Evolutionary conservation across 2,888 invertebrate species (phyloP).

Genomic region (Tanypteryx hageni): DNA sequence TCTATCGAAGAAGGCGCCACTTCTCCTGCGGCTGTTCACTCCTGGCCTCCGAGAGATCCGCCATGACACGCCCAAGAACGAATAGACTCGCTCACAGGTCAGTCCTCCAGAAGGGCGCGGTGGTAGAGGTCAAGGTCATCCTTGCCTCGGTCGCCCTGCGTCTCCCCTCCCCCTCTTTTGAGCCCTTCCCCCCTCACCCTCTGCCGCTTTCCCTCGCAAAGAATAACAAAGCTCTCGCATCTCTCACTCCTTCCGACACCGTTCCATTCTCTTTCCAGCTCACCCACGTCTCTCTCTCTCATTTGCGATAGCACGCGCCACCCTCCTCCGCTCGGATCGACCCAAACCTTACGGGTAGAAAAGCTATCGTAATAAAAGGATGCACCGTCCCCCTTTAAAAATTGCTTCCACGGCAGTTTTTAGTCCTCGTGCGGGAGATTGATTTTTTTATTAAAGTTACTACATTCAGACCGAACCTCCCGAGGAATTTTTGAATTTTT

Average conservation of each 20-base stretch:
- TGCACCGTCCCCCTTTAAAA: too few species aligned
- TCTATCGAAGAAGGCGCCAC: not conserved
- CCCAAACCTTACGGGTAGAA: too few species aligned
- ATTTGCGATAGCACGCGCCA: too few species aligned
- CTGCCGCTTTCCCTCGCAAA: not conserved
- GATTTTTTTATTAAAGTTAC: too few species aligned
- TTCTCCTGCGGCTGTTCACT: conserved; percentile 22
- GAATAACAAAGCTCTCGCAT: conserved; percentile 2
- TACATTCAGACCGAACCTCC: too few species aligned
- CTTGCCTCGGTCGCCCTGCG: not conserved
- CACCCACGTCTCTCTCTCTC: too few species aligned
- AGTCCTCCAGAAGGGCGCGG: conserved; percentile 5
- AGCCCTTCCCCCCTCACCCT: too few species aligned
- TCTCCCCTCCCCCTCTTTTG: not conserved
- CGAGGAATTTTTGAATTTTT: too few species aligned
- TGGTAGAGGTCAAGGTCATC: not conserved
- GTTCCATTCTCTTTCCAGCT: not conserved
- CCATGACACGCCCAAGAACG: conserved; percentile 24
- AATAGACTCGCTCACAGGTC: conserved; percentile 29
- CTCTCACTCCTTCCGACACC: not conserved
- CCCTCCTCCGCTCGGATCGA: too few species aligned
- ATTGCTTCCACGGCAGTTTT: too few species aligned
- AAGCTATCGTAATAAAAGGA: too few species aligned
- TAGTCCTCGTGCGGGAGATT: too few species aligned
- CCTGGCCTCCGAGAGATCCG: conserved; percentile 18